Base-by-base conservation (phyloP, 2,797 vertebrate genomes). In the Crypturellus tataupa region DNA sequence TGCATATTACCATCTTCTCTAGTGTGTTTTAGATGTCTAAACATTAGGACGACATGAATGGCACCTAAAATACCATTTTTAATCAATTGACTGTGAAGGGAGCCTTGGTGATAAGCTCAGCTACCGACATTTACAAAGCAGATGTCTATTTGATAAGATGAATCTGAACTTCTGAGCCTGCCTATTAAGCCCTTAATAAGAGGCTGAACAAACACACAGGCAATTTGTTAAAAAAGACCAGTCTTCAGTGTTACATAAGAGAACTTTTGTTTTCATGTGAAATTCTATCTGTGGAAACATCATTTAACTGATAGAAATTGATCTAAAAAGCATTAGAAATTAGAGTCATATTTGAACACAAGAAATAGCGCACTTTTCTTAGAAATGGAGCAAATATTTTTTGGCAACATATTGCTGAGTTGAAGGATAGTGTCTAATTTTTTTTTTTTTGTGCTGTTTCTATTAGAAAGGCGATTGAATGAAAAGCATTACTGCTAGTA, bases 381-480 rank as follows among this genome's bases (percentile, higher is more conserved):
- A 76, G 46, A 85, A 85, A 91, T 31, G 7, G 46, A 90, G 20
- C 14, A 70, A 89, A 78, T 19, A 63, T 3, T 1, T 90, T 84
- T 62, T 79, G 56, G 18, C 80, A 60, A 84, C 18, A 44, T 42
- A 49, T 59, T 72, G 11, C 42, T 80, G 11, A 9, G 20, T 13
- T 79, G 39, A 91, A 35, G 7, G 39, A 72, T 93, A 64, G 9
- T 83, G 35, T 62, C 19, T 93, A 68, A 89, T 68, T 39, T 73
- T 44, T 40, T 39, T 73, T 44, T 40, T 47, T 95, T 69, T 78
- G 69, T 89, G 87, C 91, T 10, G 71, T 95, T 91, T 96, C 85
- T 87, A 73, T 78, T n/a, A 56, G 91, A 49, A 46, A 84, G 18
- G 27, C 87, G 49, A 80, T 16, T 67, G 39, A 85, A 75, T 90